A percentile compares a stretch with the other conserved stretches of the same genome.
phyloP scores from a whole-genome alignment of 2,888 invertebrate genomes.

The Cristatella mucedo region DNA sequence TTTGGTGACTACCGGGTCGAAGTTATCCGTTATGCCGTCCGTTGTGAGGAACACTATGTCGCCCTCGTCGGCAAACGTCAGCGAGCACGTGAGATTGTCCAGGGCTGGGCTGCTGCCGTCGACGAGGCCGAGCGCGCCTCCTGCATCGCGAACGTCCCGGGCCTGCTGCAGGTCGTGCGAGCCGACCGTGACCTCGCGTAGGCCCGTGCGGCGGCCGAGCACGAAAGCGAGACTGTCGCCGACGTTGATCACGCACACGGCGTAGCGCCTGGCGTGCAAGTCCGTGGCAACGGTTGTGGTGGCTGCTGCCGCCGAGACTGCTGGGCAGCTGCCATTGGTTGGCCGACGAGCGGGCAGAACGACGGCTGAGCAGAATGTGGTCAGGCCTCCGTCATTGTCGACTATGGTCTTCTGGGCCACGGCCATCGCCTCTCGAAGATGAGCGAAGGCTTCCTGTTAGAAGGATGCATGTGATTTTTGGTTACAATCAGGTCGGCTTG shows the following conservation, averaged over 20 bases:
- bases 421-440: conserved; percentile 61
- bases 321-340: too few species aligned
- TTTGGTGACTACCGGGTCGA: conserved; percentile 76
- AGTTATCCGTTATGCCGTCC: conserved; percentile 78
- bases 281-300: too few species aligned
- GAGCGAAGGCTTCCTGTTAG: conserved; percentile 54
- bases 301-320: too few species aligned
- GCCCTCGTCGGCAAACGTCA: conserved; percentile 60
- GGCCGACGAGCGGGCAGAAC: conserved; percentile 42
- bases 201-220: conserved; percentile 55
- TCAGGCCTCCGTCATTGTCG: conserved; percentile 55
- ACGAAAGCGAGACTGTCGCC: conserved; percentile 78
- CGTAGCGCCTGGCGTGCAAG: conserved; percentile 43
- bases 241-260: conserved; percentile 71
- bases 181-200: conserved; percentile 59
- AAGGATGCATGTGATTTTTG: too few species aligned
- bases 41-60: conserved; percentile 72
- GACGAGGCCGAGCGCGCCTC: conserved; percentile 72
- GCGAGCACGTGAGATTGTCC: conserved; percentile 65
- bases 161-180: conserved; percentile 67
- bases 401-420: conserved; percentile 69
- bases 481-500: too few species aligned
- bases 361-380: conserved; percentile 65
- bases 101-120: conserved; percentile 67
- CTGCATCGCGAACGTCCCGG: conserved; percentile 71